These are phyloP conservation scores for Mythimna lalbum DNA, from an alignment of 2,888 invertebrate genomes.

Conservation along the genomic window DNA sequence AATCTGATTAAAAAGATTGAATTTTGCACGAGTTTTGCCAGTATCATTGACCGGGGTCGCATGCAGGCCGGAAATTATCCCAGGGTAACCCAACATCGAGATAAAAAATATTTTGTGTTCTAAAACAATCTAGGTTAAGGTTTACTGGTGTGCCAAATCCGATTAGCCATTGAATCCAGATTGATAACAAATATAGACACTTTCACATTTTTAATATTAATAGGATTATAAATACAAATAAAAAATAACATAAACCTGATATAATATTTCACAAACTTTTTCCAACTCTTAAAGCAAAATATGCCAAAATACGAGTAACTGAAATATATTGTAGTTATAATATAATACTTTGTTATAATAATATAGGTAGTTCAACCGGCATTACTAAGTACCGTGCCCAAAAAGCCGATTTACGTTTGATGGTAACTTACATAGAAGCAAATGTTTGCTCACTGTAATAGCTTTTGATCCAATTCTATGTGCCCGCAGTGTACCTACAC, in stretches of 20 bases:
- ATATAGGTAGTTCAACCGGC: constrained; percentile 35
- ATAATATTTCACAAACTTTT: neutral
- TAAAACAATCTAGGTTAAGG: neutral
- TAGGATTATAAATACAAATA: neutral
- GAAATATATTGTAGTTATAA: too few species aligned
- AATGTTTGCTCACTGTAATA: constrained; percentile 55
- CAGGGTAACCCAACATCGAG: neutral
- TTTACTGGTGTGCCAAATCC: neutral
- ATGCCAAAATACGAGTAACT: neutral
- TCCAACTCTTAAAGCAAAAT: neutral
- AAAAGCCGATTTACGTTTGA: constrained; percentile 62
- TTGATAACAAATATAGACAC: neutral
- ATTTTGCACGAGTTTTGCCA: neutral
- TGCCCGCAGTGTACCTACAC: constrained; percentile 18
- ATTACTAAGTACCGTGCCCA: constrained; percentile 58
- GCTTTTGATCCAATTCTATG: constrained; percentile 52
- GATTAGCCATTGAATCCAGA: neutral
- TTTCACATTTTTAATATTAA: neutral
- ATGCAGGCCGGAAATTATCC: neutral
- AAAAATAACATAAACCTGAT: neutral
- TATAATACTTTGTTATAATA: too few species aligned
- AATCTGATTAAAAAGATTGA: neutral
- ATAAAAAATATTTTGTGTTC: neutral
- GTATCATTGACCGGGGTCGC: too few species aligned
- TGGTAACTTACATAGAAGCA: constrained; percentile 38